Conservation (phyloP, 1,140 invertebrate species). For the Chrysoperla carnea region DNA sequence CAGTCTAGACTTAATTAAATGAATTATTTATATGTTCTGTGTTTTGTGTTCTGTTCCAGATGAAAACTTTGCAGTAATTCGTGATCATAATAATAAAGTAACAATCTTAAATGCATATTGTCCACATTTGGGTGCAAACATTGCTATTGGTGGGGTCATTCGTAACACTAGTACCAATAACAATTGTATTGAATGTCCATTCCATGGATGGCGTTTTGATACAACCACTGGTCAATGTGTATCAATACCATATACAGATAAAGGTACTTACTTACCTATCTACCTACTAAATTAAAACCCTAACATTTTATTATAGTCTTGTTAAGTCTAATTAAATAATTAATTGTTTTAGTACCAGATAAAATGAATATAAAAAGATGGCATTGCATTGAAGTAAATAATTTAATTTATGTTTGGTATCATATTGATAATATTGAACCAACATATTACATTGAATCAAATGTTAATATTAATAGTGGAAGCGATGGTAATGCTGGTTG, state of each 20-base stretch:
- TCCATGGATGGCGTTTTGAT: conserved; percentile 71
- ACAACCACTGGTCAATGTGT: conserved; percentile 52
- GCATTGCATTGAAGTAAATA: conserved; percentile 47
- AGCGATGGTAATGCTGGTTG: conserved; percentile 29
- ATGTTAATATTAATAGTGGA: conserved; percentile 32
- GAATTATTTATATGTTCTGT: neutral
- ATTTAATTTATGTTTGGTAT: conserved; percentile 67
- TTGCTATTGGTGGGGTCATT: conserved; percentile 58
- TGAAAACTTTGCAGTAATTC: conserved; percentile 60
- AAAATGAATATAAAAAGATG: conserved; percentile 44
- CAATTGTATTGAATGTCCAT: conserved; percentile 73
- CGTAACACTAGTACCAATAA: too few species aligned
- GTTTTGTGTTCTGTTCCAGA: conserved; percentile 25
- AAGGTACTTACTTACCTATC: too few species aligned
- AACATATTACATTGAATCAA: conserved; percentile 42
- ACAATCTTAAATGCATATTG: conserved; percentile 71
- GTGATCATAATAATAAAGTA: conserved; percentile 36
- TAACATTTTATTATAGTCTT: too few species aligned
- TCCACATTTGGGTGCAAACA: conserved; percentile 75
- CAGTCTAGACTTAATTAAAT: neutral
- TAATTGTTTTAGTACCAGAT: conserved; percentile 42
- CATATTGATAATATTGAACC: conserved; percentile 55
- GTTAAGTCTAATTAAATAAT: too few species aligned
- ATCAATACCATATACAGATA: conserved; percentile 42
- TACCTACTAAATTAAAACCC: too few species aligned